Base-by-base conservation (phyloP, 1,140 invertebrate species). In the Chionoecetes opilio region DNA sequence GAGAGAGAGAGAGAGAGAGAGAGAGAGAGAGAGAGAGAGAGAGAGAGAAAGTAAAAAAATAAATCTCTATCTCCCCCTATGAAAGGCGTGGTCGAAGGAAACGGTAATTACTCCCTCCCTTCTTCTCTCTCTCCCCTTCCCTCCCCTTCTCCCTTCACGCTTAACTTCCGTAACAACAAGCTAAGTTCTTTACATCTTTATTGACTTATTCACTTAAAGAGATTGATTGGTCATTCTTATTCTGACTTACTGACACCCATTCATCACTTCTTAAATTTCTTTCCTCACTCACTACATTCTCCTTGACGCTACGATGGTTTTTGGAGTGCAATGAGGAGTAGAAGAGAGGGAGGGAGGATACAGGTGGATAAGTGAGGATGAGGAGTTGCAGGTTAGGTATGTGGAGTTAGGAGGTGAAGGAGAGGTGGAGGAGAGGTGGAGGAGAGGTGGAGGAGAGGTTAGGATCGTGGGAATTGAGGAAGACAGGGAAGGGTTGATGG, bases 1-100 rank as follows among this genome's bases (percentile, higher is more conserved):
- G 91, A 82, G 89, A 91, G 89, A 82, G 63, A 75, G 53, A 75
- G 53, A 75, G 53, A 91, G 89, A 75, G 89, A 91, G 89, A 91
- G 53, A 91, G 89, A 75, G 11, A 63, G 41, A 75, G 41, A 34
- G 31, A 53, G 63, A 75, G 53, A 32, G 29, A 35, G 46, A 91
- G 90, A 91, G 29, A 32, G 53, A 26, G 29, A 29, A 37, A 41
- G 91, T 37, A 31, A 41, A 35, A 3, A 11, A 35, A 29, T 21
- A 29, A 6, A 84, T 9, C 35, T 63, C 37, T 29, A 34, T 91
- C 89, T 63, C n/a, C 17, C 31, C 41, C 35, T 26, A n/a, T 53
- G 5, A 11, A 5, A 75, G 63, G 63, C 63, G 63, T 75, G 63
- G 63, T 75, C 63, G n/a, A 75, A 75, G 63, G 63, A 75, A 75